Percentiles rank a stretch among this genome's conserved stretches.
These are phyloP conservation scores for Ctena decussata DNA, from an alignment of 2,888 invertebrate genomes.

Conservation along the genomic window DNA sequence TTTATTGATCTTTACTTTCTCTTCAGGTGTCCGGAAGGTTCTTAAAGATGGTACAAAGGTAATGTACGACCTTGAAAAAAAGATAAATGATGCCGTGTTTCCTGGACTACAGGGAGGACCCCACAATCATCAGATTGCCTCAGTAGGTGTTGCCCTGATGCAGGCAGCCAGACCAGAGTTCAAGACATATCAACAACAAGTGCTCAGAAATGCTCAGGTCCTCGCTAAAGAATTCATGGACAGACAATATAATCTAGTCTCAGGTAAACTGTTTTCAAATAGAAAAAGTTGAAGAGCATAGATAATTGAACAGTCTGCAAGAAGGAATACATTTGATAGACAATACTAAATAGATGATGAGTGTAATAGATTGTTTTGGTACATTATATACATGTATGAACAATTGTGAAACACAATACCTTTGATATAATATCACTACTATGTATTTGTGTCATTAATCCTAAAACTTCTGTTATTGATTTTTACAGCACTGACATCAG, in stretches of 20 bases:
- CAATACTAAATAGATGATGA: too few relatives aligned
- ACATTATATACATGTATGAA: too few relatives aligned
- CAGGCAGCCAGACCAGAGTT: constrained; percentile 95
- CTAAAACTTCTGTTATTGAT: too few relatives aligned
- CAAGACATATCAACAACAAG: constrained; percentile 94
- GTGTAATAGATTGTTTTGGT: too few relatives aligned
- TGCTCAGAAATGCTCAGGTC: constrained; percentile 93
- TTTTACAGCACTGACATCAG: too few relatives aligned
- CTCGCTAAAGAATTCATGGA: constrained; percentile 87
- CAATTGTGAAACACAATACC: too few relatives aligned
- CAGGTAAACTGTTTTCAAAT: constrained; percentile 80
- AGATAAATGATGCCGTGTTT: constrained; percentile 96
- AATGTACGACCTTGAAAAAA: constrained; percentile 95
- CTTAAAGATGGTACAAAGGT: constrained; percentile 94
- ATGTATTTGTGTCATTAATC: too few relatives aligned
- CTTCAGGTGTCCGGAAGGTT: constrained; percentile 91
- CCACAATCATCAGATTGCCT: constrained; percentile 98
- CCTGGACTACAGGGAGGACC: constrained; percentile 99
- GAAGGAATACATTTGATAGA: too few relatives aligned
- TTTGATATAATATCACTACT: too few relatives aligned
- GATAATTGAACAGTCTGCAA: too few relatives aligned
- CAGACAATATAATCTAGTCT: constrained; percentile 84
- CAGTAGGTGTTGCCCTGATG: constrained; percentile 96
- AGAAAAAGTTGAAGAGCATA: too few relatives aligned
- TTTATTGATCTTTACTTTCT: too few relatives aligned